phyloP scores from a whole-genome alignment of 1,140 invertebrate genomes.

The Octopus bimaculoides region DNA sequence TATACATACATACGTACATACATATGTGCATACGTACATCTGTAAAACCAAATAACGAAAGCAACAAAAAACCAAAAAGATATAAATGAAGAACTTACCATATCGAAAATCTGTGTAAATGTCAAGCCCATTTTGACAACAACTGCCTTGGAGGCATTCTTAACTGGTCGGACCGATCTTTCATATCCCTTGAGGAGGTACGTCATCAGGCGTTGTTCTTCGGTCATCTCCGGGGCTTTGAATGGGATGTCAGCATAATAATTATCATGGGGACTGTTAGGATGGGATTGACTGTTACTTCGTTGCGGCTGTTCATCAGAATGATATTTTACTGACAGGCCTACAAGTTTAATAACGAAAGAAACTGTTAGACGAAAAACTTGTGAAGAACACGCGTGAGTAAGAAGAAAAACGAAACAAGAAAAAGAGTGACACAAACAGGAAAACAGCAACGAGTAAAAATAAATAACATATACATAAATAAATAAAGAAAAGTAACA shows the following conservation, averaged over 20 bases:
- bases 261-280: not conserved
- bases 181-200: slow-evolving; percentile 63
- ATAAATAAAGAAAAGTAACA: no score
- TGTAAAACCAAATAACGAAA: not conserved
- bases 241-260: slow-evolving; percentile 2
- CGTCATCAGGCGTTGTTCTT: slow-evolving; percentile 63
- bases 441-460: not conserved
- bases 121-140: slow-evolving; percentile 64
- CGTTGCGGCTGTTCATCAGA: not conserved
- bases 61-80: not conserved
- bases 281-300: not conserved
- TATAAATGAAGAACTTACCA: slow-evolving; percentile 36
- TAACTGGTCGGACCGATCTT: slow-evolving; percentile 62
- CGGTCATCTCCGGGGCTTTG: slow-evolving; percentile 31
- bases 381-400: not conserved
- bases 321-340: not conserved
- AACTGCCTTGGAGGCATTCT: slow-evolving; percentile 61
- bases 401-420: not conserved
- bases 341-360: not conserved
- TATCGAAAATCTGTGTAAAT: slow-evolving; percentile 63
- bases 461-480: not conserved
- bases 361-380: not conserved
- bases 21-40: not conserved
- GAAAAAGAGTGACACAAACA: not conserved
- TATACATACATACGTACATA: not conserved